phyloP scores from a whole-genome alignment of 2,888 invertebrate genomes.

The Antheraea assamensis region DNA sequence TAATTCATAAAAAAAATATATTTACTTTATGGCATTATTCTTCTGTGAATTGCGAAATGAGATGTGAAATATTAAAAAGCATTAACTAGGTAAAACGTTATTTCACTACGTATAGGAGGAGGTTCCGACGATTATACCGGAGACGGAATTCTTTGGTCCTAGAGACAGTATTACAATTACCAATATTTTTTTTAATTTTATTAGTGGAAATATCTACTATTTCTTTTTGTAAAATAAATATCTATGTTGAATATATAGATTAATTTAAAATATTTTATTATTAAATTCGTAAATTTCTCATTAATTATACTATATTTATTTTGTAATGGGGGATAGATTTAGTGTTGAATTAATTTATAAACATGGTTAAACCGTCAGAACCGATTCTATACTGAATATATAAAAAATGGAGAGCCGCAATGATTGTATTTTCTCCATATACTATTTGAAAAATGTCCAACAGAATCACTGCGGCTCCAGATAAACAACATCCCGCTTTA shows the following conservation, averaged over 20 bases:
- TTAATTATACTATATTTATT: not conserved
- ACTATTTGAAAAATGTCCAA: not conserved
- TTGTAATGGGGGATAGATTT: not conserved
- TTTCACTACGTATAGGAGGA: constrained; percentile 16
- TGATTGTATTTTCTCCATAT: not conserved
- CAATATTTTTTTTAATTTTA: not conserved
- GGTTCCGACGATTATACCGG: constrained; percentile 30
- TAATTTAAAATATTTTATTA: not conserved
- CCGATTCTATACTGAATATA: not conserved
- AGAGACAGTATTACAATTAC: constrained; percentile 20
- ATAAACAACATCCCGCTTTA: not conserved
- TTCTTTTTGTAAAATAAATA: too few species aligned
- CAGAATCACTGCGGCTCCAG: not conserved
- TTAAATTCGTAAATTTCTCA: not conserved
- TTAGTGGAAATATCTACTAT: not conserved
- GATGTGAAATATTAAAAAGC: not conserved
- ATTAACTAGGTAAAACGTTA: not conserved
- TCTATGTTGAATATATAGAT: not conserved
- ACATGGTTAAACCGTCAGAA: not conserved
- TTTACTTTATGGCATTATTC: not conserved
- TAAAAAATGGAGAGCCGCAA: not conserved
- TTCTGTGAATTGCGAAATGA: not conserved
- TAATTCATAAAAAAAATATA: not conserved
- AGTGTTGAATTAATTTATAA: not conserved
- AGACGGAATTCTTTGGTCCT: constrained; percentile 34